These are phyloP conservation scores for Anoplius nigerrimus DNA, from an alignment of 2,888 invertebrate genomes.

Conservation along the genomic window DNA sequence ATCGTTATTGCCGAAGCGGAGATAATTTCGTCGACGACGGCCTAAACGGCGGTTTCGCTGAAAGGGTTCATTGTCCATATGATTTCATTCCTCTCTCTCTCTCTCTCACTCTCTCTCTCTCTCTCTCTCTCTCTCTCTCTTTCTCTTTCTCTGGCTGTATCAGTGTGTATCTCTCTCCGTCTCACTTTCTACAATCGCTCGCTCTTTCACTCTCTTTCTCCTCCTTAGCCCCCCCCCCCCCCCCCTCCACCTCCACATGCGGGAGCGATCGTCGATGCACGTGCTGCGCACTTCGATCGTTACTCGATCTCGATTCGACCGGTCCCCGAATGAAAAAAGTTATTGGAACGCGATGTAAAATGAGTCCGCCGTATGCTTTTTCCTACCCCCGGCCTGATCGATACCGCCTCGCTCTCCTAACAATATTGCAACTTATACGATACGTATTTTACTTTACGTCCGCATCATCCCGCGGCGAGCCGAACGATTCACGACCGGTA, in stretches of 20 bases:
- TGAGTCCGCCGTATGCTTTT: no score
- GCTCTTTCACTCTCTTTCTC: neutral
- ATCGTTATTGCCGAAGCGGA: neutral
- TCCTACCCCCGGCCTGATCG: no score
- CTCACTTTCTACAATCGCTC: no score
- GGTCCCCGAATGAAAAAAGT: no score
- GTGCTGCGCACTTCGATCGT: no score
- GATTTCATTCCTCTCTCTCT: neutral
- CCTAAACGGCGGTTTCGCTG: neutral
- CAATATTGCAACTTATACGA: no score
- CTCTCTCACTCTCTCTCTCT: neutral
- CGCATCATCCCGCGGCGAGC: neutral
- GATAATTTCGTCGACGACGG: constrained; percentile 1
- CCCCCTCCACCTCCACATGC: neutral
- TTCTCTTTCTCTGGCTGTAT: neutral
- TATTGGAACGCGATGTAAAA: no score
- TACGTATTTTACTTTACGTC: no score
- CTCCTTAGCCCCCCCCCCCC: no score
- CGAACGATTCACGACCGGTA: neutral
- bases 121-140: neutral
- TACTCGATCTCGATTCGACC: no score
- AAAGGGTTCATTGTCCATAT: neutral
- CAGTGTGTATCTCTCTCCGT: neutral
- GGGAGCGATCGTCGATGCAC: no score
- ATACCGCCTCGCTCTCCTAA: no score